Conservation (phyloP, 92 coral and sea anemone species). For the Desmophyllum pertusum region DNA sequence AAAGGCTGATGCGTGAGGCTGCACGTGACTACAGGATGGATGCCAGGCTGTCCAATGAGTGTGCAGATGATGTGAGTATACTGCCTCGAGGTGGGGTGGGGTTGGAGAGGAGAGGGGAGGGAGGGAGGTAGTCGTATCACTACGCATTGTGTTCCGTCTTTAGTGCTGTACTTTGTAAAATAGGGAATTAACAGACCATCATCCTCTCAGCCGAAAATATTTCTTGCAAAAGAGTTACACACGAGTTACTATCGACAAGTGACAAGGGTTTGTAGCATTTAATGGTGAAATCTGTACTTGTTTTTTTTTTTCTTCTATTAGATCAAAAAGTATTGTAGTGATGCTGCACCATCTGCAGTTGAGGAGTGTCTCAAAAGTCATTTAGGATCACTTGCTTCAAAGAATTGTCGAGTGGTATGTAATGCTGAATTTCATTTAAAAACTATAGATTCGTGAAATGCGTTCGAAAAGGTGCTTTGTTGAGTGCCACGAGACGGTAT, state of each 20-base stretch:
- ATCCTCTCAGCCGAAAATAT: no score
- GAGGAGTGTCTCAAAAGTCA: conserved; percentile 76
- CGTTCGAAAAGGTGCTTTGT: no score
- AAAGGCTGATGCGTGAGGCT: conserved; percentile 79
- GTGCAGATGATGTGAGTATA: conserved; percentile 72
- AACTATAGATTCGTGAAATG: no score
- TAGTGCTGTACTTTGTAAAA: no score
- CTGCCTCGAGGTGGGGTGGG: neutral
- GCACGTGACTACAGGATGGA: conserved; percentile 90
- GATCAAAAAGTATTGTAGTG: conserved; percentile 55
- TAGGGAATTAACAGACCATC: no score
- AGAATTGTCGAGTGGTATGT: conserved; percentile 57
- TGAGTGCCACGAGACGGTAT: no score
- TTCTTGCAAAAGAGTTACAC: no score
- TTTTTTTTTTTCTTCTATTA: conserved; percentile 11
- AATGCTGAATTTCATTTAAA: neutral
- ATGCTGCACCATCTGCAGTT: conserved; percentile 67
- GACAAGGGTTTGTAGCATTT: neutral
- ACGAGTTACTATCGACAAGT: no score
- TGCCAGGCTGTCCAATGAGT: conserved; percentile 75
- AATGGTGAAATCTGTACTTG: neutral
- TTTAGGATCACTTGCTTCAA: conserved; percentile 36
- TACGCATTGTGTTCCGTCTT: neutral
- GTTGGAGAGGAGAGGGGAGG: neutral
- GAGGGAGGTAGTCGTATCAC: neutral